A percentile compares a stretch with the other conserved stretches of the same genome.
phyloP scores from a whole-genome alignment of 2,888 invertebrate genomes.

The Belgica antarctica region DNA sequence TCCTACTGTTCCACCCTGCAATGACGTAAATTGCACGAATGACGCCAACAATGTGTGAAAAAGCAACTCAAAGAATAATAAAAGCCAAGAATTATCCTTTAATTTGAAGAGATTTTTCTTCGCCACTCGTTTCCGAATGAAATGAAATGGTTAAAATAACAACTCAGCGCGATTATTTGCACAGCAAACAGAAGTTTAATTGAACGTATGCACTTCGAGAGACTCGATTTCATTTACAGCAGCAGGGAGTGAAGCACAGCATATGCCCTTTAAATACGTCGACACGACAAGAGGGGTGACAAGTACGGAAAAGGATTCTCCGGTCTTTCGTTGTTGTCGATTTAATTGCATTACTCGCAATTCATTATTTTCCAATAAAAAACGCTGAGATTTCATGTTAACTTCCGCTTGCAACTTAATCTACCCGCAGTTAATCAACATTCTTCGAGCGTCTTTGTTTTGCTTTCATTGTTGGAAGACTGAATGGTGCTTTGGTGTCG shows the following conservation, averaged over 20 bases:
- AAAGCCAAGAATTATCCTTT: constrained; percentile 41
- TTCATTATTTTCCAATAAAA: constrained; percentile 16
- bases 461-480: no score
- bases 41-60: constrained; percentile 18
- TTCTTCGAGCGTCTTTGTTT: neutral
- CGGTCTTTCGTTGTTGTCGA: neutral
- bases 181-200: constrained; percentile 43
- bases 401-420: no score
- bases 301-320: neutral
- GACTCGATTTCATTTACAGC: neutral
- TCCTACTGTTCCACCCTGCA: neutral
- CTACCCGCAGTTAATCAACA: constrained; percentile 22
- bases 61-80: constrained; percentile 6
- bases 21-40: constrained; percentile 29
- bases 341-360: constrained; percentile 41
- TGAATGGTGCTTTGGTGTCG: neutral
- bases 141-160: constrained; percentile 33
- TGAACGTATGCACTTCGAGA: constrained; percentile 43
- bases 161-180: constrained; percentile 29
- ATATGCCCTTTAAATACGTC: constrained; percentile 27
- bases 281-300: constrained; percentile 19
- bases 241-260: constrained; percentile 32
- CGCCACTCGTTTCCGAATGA: neutral
- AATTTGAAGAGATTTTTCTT: constrained; percentile 38
- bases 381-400: neutral